Evolutionary conservation across 2,797 vertebrate species (phyloP), one percentile per base, ranked within the genome.

Genomic region (Fistularia tabacaria): DNA sequence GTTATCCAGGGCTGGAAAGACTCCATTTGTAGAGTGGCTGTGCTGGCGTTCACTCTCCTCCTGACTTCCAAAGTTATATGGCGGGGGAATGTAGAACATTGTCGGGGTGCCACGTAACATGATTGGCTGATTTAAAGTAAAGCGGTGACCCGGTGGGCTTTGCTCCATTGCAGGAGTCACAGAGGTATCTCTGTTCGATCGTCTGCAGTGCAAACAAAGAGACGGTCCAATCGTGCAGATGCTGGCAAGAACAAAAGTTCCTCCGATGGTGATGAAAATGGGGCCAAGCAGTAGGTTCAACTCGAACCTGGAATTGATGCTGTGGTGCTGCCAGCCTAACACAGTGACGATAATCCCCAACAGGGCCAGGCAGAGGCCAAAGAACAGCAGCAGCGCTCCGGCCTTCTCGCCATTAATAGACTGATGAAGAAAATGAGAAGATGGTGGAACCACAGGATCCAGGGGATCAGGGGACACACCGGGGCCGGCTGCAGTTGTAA

Each of bases 211-310:
- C 55, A 86, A 86, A 67, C 92, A 93, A 1, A 79, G 81, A 0
- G 88, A 56, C 80, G 89, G 83, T 60, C 88, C 81, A 57, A 94
- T 93, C 71, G 84, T 93, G 74, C 90, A 93, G 59, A 93, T 60
- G 1, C 92, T 86, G 61, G 90, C 92, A 13, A 95, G 77, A 54
- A 92, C 58, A 70, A 95, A 95, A 0, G 90, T 89, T 1, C 91
- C 88, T 0, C 92, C 92, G 0, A 93, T 87, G 0, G 91, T 92
- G 5, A 96, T 81, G 64, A 94, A 68, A 71, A 94, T 82, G 15
- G 94, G 93, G 2, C 95, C 93, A 0, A 95, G 79, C 51, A 95
- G 74, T 58, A 90, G 91, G 15, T 85, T 92, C 92, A 92, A 93
- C 52, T 92, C 85, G 11, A 92, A 88, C 43, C 62, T 76, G 38